These are phyloP conservation scores for Melanostoma mellinum DNA, from an alignment of 2,888 invertebrate genomes.

Conservation along the genomic window DNA sequence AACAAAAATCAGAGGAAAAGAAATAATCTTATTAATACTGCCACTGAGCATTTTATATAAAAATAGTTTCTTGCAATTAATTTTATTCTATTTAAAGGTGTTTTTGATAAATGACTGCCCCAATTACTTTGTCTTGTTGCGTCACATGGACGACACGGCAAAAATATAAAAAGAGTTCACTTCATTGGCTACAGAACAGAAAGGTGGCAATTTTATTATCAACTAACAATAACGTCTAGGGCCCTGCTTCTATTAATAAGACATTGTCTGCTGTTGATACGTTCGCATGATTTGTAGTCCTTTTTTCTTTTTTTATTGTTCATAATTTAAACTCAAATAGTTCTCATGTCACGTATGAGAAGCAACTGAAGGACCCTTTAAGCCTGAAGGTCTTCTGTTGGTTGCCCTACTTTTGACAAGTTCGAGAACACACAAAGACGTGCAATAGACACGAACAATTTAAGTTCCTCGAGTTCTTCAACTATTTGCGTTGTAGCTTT, in stretches of 20 bases:
- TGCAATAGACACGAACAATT: constrained; percentile 3
- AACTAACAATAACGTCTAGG: constrained; percentile 18
- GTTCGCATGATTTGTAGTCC: constrained; percentile 20
- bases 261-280: constrained; percentile 12
- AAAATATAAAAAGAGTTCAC: not conserved
- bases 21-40: too few species aligned
- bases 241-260: constrained; percentile 14
- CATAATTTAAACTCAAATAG: constrained; percentile 36
- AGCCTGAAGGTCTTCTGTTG: constrained; percentile 25
- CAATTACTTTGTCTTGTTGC: too few species aligned
- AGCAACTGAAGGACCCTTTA: constrained; percentile 34
- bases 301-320: constrained; percentile 4
- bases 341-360: constrained; percentile 33
- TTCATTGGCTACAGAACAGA: not conserved
- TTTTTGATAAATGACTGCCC: too few species aligned
- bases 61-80: too few species aligned
- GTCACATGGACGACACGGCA: not conserved
- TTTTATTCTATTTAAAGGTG: too few species aligned
- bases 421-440: constrained; percentile 28
- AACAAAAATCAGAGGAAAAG: too few species aligned
- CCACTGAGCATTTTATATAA: too few species aligned
- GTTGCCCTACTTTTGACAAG: constrained; percentile 43
- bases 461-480: not conserved
- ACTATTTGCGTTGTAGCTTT: not conserved
- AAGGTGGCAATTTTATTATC: constrained; percentile 15